phyloP scores from a whole-genome alignment of 2,797 vertebrate species.

The Hybognathus amarus region DNA sequence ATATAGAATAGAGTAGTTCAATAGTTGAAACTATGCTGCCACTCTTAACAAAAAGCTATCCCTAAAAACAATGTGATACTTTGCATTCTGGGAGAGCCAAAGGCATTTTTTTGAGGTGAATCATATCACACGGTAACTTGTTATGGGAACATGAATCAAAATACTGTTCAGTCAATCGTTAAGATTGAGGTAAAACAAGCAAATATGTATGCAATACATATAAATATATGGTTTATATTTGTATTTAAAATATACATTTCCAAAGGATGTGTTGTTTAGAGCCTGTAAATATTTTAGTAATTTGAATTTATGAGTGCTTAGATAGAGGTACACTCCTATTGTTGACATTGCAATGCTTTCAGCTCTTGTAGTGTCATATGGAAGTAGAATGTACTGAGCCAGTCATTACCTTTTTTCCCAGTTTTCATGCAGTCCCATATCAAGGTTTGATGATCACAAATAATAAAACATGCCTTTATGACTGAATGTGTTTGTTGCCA shows the following conservation, averaged over 20 bases:
- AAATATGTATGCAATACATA: constrained; percentile 75
- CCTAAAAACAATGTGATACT: constrained; percentile 59
- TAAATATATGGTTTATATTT: constrained; percentile 70
- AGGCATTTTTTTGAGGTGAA: constrained; percentile 58
- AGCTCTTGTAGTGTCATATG: constrained; percentile 61
- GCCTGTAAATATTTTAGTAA: constrained; percentile 80
- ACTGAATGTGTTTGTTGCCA: constrained; percentile 53
- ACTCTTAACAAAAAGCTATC: constrained; percentile 63
- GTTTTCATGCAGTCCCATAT: constrained; percentile 69
- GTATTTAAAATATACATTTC: constrained; percentile 68
- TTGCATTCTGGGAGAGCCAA: constrained; percentile 65
- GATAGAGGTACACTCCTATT: constrained; percentile 65
- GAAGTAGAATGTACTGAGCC: constrained; percentile 56
- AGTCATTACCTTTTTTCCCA: constrained; percentile 59
- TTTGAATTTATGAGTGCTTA: constrained; percentile 67
- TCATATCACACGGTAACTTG: constrained; percentile 58
- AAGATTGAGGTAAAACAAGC: constrained; percentile 60
- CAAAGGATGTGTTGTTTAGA: constrained; percentile 70
- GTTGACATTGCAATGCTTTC: constrained; percentile 67
- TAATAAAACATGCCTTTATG: constrained; percentile 66
- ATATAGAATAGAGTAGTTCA: constrained; percentile 65
- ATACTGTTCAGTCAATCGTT: constrained; percentile 61
- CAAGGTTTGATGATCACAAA: constrained; percentile 65
- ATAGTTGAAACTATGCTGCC: constrained; percentile 64
- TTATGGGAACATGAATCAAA: constrained; percentile 58